Evolutionary conservation across 2,113 vertebrate genomes (phyloP), one percentile per base, ranked within the genome.

Genomic region (Dolichotis patagonum): DNA sequence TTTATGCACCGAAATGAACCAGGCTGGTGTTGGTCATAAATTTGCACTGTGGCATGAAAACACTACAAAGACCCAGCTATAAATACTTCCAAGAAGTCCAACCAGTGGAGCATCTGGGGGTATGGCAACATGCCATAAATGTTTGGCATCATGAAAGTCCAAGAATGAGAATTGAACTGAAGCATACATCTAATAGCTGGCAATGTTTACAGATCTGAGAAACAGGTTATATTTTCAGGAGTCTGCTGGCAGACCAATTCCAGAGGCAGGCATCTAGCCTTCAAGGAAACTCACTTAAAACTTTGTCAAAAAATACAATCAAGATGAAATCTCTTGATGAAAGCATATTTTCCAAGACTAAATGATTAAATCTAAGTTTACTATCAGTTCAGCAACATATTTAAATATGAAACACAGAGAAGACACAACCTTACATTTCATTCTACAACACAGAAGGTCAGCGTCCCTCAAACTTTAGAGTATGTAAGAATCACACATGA

Each of bases 31-130:
- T 62, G 28, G 28, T 32, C 16, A 89, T n/a, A 87, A 58, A 95
- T 17, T 7, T 85, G n/a, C 19, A 83, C 43, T 84, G 16, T 3
- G 24, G 28, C 87, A 30, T 85, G 28, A 3, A 96, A 90, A 28
- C 35, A 41, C 17, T 69, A 35, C 54, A 52, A 32, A 85, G 75
- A 60, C 24, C 26, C 28, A 93, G 54, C 24, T 41, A 60, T 83
- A 91, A 78, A 91, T 49, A 90, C 2, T n/a, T 43, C 52, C 52
- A 91, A 83, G 35, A 89, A 92, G 30, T 43, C 54, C 87, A 96
- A n/a, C 24, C 24, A 35, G 28, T 43, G 78, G 28, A 71, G n/a
- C 49, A 71, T 49, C 60, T 24, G n/a, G 5, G 63, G 2, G 13
- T 32, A 41, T 41, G 54, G 77, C 92, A 90, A 52, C 11, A 38